Evolutionary conservation across 2,797 vertebrate genomes (phyloP).

Genomic region (Arrhamphus sclerolepis): DNA sequence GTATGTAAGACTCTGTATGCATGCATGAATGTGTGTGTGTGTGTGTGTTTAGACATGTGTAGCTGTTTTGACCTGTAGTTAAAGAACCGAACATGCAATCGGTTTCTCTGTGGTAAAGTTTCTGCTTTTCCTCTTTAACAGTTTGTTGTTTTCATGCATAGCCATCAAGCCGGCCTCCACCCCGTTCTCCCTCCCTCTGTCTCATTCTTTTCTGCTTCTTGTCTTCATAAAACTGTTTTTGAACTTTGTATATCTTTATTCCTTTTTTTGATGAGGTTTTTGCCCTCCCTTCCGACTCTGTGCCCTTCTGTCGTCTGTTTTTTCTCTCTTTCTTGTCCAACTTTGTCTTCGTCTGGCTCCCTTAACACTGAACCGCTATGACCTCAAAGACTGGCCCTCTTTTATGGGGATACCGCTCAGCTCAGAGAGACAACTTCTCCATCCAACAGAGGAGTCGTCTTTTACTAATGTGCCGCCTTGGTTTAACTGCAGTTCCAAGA

Average conservation of each 20-base stretch:
- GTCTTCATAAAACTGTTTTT: conserved; percentile 75
- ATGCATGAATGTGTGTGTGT: conserved; percentile 13
- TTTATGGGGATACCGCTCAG: conserved; percentile 49
- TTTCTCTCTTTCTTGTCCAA: conserved; percentile 33
- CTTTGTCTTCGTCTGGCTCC: conserved; percentile 31
- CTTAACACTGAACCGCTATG: conserved; percentile 47
- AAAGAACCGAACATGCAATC: conserved; percentile 70
- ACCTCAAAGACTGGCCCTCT: conserved; percentile 49
- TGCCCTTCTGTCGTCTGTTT: conserved; percentile 45
- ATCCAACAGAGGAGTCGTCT: conserved; percentile 29
- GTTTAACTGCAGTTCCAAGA: conserved; percentile 15
- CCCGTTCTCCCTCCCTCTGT: conserved; percentile 44
- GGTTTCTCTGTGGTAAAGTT: conserved; percentile 62
- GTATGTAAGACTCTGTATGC: conserved; percentile 31
- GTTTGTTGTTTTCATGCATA: conserved; percentile 62
- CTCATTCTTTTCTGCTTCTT: conserved; percentile 59
- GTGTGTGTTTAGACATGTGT: conserved; percentile 37
- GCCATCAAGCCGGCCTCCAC: conserved; percentile 53
- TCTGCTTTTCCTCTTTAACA: conserved; percentile 44
- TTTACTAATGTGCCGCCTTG: conserved; percentile 16
- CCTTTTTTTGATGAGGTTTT: conserved; percentile 71
- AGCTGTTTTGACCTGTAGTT: conserved; percentile 70
- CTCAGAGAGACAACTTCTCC: conserved; percentile 22
- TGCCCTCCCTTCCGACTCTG: conserved; percentile 36
- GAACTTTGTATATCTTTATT: conserved; percentile 66